Conservation (phyloP, 2,113 vertebrate species). For the Clarias batrachus region DNA sequence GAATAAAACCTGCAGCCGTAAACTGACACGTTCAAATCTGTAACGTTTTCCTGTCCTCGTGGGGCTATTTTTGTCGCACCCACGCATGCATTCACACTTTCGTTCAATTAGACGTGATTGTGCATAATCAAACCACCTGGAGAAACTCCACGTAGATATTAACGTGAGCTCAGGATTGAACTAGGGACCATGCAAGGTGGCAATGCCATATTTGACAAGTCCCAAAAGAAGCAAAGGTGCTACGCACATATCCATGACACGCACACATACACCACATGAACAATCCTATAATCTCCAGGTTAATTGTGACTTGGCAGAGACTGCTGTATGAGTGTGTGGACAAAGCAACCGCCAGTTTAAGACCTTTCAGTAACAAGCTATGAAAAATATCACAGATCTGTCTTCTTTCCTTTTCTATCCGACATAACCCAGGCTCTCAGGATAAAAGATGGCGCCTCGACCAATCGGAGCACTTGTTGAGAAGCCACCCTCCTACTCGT, state of each 20-base stretch:
- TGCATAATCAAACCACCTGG: neutral
- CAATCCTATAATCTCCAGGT: slow-evolving; percentile 34
- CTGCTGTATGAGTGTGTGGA: neutral
- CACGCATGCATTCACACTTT: neutral
- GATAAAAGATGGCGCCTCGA: slow-evolving; percentile 19
- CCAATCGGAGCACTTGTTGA: slow-evolving; percentile 42
- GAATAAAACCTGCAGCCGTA: neutral
- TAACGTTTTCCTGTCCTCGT: neutral
- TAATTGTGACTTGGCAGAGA: slow-evolving; percentile 2
- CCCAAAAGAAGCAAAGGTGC: neutral
- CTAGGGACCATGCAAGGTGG: neutral
- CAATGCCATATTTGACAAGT: neutral
- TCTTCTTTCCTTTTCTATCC: neutral
- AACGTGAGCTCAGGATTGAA: neutral
- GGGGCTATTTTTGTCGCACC: neutral
- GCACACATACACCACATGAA: slow-evolving; percentile 35
- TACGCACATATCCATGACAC: neutral
- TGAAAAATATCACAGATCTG: neutral
- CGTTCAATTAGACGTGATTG: neutral
- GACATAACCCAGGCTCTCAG: neutral
- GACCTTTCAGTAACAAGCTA: neutral
- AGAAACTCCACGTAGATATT: neutral
- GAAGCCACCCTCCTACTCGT: slow-evolving; percentile 15
- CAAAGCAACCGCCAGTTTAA: neutral
- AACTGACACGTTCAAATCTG: neutral